Conservation (phyloP, 2,888 invertebrate genomes). For the Cephus nigrinus region DNA sequence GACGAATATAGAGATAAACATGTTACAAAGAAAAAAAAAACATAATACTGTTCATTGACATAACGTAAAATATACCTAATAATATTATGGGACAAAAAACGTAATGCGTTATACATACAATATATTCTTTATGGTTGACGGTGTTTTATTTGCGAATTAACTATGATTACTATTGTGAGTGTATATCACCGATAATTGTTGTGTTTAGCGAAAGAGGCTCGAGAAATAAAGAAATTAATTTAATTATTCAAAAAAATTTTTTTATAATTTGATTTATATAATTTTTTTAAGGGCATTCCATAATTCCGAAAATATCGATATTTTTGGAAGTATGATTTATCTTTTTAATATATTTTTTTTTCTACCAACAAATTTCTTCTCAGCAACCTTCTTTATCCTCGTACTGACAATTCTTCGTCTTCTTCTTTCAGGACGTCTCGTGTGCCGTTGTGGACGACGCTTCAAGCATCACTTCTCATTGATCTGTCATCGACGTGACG, state of each 20-base stretch:
- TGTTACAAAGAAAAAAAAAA: conserved; percentile 3
- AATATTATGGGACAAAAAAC: conserved; percentile 21
- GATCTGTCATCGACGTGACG: conserved; percentile 40
- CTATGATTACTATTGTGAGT: conserved; percentile 47
- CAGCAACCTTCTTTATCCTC: conserved; percentile 4
- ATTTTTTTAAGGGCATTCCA: neutral
- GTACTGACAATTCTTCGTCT: conserved; percentile 35
- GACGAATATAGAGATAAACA: conserved; percentile 7
- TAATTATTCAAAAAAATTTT: conserved; percentile 44
- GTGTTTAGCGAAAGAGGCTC: conserved; percentile 48
- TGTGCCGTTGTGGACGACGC: conserved; percentile 38
- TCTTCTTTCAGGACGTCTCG: conserved; percentile 38
- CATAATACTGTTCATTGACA: conserved; percentile 36
- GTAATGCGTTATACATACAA: conserved; percentile 31
- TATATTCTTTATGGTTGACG: conserved; percentile 45
- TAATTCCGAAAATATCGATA: neutral
- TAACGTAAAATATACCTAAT: conserved; percentile 28
- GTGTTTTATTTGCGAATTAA: conserved; percentile 38
- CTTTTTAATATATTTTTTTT: conserved; percentile 1
- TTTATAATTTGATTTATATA: neutral
- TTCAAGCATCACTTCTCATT: conserved; percentile 42
- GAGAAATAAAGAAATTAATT: conserved; percentile 57
- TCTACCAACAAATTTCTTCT: conserved; percentile 1
- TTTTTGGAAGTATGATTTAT: neutral
- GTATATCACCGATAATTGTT: conserved; percentile 53